Conservation (phyloP, 2,113 vertebrate genomes). For the Megaceryle maxima region DNA sequence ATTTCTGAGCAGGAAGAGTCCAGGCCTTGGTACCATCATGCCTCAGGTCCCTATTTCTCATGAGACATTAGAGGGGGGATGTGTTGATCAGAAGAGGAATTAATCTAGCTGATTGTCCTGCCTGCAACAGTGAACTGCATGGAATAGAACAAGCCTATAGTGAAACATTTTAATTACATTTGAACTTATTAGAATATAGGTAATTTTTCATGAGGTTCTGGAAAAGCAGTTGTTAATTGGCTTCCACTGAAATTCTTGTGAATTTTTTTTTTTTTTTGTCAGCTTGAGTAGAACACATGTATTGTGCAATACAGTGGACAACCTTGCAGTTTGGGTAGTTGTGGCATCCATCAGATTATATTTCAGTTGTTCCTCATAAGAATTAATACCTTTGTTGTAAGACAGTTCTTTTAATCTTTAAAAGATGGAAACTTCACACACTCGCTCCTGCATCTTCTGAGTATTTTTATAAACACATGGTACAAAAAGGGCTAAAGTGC, state of each 20-base stretch:
- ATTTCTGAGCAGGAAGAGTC: neutral
- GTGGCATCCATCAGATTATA: neutral
- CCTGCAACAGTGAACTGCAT: neutral
- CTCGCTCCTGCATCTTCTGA: neutral
- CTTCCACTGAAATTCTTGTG: neutral
- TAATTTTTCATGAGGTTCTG: neutral
- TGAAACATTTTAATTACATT: neutral
- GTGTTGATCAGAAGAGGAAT: neutral
- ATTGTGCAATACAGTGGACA: neutral
- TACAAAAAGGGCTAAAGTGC: neutral
- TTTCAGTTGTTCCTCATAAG: neutral
- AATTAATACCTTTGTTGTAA: neutral
- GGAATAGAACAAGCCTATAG: neutral
- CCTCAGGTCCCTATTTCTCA: neutral
- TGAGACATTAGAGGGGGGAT: neutral
- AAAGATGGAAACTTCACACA: neutral
- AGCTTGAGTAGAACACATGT: neutral
- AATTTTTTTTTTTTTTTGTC: neutral
- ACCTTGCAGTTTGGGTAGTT: neutral
- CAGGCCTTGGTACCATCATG: neutral
- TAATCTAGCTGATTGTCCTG: neutral
- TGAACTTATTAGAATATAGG: neutral
- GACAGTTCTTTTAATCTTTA: neutral
- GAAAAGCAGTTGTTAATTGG: neutral
- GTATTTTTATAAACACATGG: neutral